A percentile compares a stretch with the other conserved stretches of the same genome.
phyloP scores from a whole-genome alignment of 2,113 vertebrate genomes.

The Bucco capensis region DNA sequence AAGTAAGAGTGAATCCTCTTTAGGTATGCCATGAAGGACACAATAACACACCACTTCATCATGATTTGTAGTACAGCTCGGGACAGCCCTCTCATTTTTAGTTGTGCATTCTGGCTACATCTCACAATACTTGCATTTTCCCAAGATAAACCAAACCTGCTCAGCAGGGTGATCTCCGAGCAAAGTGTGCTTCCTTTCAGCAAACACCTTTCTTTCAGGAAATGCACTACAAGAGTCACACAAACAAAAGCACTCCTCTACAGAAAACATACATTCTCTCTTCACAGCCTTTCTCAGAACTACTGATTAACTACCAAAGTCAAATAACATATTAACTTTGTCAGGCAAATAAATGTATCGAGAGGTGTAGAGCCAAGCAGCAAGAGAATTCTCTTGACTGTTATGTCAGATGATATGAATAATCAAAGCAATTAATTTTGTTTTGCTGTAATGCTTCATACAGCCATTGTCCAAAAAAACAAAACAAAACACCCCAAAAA shows the following conservation, averaged over 20 bases:
- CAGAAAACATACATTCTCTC: neutral
- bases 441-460: neutral
- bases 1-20: neutral
- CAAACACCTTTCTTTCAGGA: neutral
- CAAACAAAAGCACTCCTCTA: neutral
- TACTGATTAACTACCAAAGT: neutral
- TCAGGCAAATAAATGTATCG: neutral
- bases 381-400: neutral
- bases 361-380: neutral
- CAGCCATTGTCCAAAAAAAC: neutral
- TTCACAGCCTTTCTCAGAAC: neutral
- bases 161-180: neutral
- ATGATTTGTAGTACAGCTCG: neutral
- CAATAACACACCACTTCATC: neutral
- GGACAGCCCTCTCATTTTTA: neutral
- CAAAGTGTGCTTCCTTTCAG: neutral
- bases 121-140: neutral
- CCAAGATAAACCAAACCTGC: neutral
- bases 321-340: neutral
- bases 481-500: no score
- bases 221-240: neutral
- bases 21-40: neutral
- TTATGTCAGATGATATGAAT: neutral
- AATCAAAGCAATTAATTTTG: constrained; percentile 17
- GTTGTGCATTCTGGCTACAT: neutral